Percentiles rank a stretch among this genome's conserved stretches.
phyloP scores from a whole-genome alignment of 2,113 vertebrate species.

The Eidolon helvum region DNA sequence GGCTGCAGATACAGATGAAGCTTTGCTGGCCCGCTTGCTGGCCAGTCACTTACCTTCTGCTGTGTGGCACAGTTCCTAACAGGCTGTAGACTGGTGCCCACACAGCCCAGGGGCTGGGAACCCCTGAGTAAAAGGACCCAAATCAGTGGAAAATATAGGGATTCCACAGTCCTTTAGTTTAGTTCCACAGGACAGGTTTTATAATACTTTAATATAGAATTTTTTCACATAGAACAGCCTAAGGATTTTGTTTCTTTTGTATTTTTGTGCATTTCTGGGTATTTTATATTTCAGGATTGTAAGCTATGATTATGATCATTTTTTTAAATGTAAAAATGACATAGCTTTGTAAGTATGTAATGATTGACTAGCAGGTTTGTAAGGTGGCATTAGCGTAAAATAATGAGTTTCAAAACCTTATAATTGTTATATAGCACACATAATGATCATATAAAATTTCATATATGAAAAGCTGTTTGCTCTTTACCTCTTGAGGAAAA shows the following conservation, averaged over 20 bases:
- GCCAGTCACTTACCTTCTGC: no score
- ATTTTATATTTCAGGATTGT: background rate
- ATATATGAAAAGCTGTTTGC: background rate
- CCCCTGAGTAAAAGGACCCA: background rate
- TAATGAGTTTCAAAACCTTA: background rate
- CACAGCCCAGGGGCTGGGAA: no score
- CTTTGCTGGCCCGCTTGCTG: no score
- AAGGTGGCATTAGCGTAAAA: background rate
- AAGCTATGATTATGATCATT: background rate
- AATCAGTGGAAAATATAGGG: background rate
- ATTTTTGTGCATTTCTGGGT: background rate
- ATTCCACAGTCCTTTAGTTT: fast-evolving
- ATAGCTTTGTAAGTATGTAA: background rate
- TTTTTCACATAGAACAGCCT: background rate
- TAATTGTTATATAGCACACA: background rate
- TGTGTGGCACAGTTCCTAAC: no score
- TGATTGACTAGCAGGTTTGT: background rate
- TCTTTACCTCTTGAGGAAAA: conserved; percentile 22
- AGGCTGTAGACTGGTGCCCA: no score
- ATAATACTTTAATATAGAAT: background rate
- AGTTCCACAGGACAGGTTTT: background rate
- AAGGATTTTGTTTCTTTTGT: background rate
- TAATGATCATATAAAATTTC: background rate
- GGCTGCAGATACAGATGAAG: no score
- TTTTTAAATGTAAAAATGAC: background rate